A percentile compares a stretch with the other conserved stretches of the same genome.
Conservation (phyloP, 2,113 vertebrate genomes). For the Turnix velox region DNA sequence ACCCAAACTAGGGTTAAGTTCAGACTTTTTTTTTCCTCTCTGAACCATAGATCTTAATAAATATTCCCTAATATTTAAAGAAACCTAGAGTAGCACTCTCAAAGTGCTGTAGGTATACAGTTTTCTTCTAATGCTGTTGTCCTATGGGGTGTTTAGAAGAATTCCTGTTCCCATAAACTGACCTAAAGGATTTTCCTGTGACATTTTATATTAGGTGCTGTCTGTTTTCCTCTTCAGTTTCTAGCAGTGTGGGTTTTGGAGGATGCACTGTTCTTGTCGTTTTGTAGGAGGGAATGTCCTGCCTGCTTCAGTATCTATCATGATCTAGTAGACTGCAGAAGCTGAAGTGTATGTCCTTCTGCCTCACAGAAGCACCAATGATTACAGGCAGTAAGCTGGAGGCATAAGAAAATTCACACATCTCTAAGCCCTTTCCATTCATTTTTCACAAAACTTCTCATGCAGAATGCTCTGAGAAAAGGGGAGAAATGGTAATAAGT, state of each 20-base stretch:
- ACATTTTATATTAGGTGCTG: background rate
- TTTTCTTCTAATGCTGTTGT: background rate
- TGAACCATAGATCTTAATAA: background rate
- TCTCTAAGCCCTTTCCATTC: background rate
- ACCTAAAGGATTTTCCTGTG: background rate
- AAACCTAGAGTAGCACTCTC: background rate
- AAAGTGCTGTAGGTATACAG: background rate
- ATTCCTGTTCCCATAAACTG: background rate
- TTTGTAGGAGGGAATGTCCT: background rate
- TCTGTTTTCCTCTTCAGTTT: background rate
- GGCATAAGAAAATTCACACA: background rate
- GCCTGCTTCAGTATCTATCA: background rate
- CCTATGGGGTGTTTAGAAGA: background rate
- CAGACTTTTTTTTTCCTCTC: background rate
- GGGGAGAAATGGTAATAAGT: background rate
- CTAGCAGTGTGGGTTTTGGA: background rate
- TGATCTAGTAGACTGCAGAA: background rate
- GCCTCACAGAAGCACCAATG: rapidly evolving
- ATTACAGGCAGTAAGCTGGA: background rate
- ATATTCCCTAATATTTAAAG: background rate
- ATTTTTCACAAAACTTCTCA: background rate
- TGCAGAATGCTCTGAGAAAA: background rate
- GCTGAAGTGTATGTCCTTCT: background rate
- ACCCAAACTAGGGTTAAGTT: background rate
- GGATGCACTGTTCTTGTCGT: rapidly evolving